Conservation (phyloP, 1,140 invertebrate species). For the Nasonia giraulti region DNA sequence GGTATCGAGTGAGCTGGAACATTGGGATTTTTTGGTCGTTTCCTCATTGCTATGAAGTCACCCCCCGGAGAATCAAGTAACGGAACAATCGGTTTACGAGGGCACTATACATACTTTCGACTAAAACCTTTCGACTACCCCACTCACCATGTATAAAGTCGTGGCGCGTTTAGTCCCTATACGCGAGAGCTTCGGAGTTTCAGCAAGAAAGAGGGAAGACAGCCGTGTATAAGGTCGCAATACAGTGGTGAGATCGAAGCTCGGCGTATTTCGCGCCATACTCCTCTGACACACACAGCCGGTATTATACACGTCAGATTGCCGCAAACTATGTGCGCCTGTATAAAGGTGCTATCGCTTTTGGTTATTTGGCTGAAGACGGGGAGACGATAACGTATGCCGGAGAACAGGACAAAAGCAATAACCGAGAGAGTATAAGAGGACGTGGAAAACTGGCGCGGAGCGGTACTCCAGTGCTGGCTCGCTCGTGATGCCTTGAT, state of each 20-base stretch:
- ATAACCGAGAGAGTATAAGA: slow-evolving; percentile 6
- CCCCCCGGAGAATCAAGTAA: not conserved
- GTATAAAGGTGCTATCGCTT: not conserved
- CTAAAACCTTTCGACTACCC: not conserved
- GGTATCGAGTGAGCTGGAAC: too few relatives aligned
- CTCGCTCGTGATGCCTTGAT: too few relatives aligned
- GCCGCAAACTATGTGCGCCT: not conserved
- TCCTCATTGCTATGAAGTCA: too few relatives aligned
- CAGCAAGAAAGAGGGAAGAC: not conserved
- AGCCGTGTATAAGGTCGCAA: not conserved
- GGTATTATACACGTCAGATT: not conserved
- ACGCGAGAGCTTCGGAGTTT: not conserved
- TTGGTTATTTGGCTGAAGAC: not conserved
- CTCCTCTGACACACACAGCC: not conserved
- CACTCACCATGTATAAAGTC: not conserved
- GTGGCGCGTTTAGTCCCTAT: not conserved
- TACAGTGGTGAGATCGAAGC: not conserved
- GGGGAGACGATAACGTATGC: slow-evolving; percentile 6
- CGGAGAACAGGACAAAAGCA: slow-evolving; percentile 16
- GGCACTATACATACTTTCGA: too few relatives aligned
- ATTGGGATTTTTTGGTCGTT: too few relatives aligned
- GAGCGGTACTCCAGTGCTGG: too few relatives aligned
- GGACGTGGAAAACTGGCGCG: slow-evolving; percentile 1
- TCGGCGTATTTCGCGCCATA: not conserved
- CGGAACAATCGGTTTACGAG: not conserved